Evolutionary conservation across 2,888 invertebrate species (phyloP), one percentile per base, ranked within the genome.

Genomic region (Apamea monoglypha): DNA sequence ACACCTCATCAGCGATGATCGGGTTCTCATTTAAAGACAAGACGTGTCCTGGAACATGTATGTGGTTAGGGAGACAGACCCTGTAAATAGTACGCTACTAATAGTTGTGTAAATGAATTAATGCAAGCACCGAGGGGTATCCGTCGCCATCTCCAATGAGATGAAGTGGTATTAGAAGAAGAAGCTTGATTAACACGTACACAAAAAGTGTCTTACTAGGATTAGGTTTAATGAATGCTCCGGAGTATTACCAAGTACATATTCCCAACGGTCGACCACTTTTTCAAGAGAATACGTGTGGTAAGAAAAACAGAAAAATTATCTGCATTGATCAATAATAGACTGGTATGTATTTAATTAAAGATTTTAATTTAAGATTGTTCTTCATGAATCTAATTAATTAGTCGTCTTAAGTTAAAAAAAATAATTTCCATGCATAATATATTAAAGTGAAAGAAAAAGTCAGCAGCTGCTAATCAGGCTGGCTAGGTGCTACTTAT

Each of bases 221-320:
- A 75, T 88, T 81, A 63, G 66, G 67, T 64, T 74, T 87, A 85
- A 81, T 75, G n/a, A 76, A 61, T 74, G 68, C 73, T 76, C 32
- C 56, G 25, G 47, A 76, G 14, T 79, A 53, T 10, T 36, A 61
- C 44, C 53, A 36, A 74, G 36, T 70, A n/a, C n/a, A n/a, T n/a
- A 66, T 53, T 78, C 29, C 29, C 69, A 75, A 73, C 74, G 4
- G 25, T 40, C 29, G n/a, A 84, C 81, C 5, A 80, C 59, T 78
- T 87, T 89, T 88, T 87, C 63, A 79, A 32, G 2, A 21, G 32
- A 56, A 32, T 77, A 70, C 68, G 79, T 76, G 80, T 85, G 75
- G 70, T 68, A 56, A 78, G n/a, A 89, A 87, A 87, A 78, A 84
- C 72, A 56, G 47, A 70, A n/a, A n/a, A n/a, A 84, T 74, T 56